A percentile compares a stretch with the other conserved stretches of the same genome.
Conservation (phyloP, 1,140 invertebrate species). For the Littorina saxatilis region DNA sequence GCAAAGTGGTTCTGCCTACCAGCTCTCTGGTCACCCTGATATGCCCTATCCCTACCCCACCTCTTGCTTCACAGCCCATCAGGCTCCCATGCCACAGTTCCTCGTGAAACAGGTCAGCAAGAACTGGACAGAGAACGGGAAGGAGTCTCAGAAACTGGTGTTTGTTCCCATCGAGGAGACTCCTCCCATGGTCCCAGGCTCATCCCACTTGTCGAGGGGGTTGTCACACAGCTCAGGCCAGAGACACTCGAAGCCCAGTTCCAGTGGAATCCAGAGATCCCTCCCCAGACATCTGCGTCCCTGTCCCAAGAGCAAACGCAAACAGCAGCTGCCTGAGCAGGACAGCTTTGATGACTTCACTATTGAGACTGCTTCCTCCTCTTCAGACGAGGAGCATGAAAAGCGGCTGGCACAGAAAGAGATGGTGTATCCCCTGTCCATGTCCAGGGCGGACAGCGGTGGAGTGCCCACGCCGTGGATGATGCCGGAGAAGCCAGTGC, state of each 20-base stretch:
- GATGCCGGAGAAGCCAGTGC: too few relatives aligned
- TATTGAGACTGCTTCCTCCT: slow-evolving; percentile 2
- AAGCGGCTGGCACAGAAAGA: too few relatives aligned
- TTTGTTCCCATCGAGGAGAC: slow-evolving; percentile 5
- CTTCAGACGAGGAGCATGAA: background rate
- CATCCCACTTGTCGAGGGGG: too few relatives aligned
- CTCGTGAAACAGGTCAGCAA: slow-evolving; percentile 16
- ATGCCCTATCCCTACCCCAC: background rate
- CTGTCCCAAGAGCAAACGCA: background rate
- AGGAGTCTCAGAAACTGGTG: slow-evolving; percentile 22
- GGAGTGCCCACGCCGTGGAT: too few relatives aligned
- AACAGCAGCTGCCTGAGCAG: background rate
- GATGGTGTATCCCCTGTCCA: too few relatives aligned
- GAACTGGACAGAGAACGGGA: slow-evolving; percentile 12
- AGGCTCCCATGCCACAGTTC: background rate
- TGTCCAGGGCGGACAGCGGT: too few relatives aligned
- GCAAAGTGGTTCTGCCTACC: too few relatives aligned
- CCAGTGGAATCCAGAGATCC: background rate
- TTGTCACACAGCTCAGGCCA: too few relatives aligned
- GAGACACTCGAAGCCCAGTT: background rate
- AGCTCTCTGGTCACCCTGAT: background rate
- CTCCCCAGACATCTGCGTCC: background rate
- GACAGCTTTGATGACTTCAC: background rate
- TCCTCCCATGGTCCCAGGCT: background rate
- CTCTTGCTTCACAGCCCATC: background rate